Evolutionary conservation across 2,888 invertebrate species (phyloP).

Genomic region (Carpatolechia fugitivella): DNA sequence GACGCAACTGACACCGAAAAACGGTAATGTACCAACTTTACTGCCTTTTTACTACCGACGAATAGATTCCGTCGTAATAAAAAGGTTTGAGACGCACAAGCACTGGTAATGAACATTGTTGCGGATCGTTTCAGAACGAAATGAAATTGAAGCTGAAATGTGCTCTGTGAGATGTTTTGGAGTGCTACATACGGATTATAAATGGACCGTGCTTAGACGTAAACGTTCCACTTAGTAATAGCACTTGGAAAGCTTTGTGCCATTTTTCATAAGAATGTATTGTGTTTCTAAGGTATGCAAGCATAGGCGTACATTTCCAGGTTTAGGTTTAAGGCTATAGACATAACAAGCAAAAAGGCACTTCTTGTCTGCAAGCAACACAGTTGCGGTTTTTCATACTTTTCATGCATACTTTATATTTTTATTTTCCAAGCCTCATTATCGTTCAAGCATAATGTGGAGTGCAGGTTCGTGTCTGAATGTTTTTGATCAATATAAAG

Average conservation of each 20-base stretch:
- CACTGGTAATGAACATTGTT: slow-evolving; percentile 10
- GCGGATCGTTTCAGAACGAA: not conserved
- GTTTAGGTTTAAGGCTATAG: not conserved
- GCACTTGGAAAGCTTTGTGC: not conserved
- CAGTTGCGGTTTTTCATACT: too few species aligned
- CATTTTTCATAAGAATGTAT: not conserved
- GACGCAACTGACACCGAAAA: slow-evolving; percentile 2
- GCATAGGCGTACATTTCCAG: not conserved
- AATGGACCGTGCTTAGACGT: not conserved
- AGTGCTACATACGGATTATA: not conserved
- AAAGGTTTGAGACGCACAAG: slow-evolving; percentile 15
- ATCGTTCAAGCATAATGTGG: too few species aligned
- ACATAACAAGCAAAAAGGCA: too few species aligned
- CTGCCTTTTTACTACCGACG: slow-evolving; percentile 15
- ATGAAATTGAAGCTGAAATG: not conserved
- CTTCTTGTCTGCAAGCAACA: too few species aligned
- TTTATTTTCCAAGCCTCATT: too few species aligned
- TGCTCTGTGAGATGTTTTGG: not conserved
- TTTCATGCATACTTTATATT: too few species aligned
- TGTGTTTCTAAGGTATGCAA: not conserved
- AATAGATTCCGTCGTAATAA: slow-evolving; percentile 19
- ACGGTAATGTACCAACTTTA: slow-evolving; percentile 8
- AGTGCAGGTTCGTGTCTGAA: too few species aligned
- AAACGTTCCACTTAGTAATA: slow-evolving; percentile 1
- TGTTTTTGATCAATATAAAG: too few species aligned